These are phyloP conservation scores for Smutsia temminckii DNA, from an alignment of 2,797 vertebrate species.

Conservation along the genomic window DNA sequence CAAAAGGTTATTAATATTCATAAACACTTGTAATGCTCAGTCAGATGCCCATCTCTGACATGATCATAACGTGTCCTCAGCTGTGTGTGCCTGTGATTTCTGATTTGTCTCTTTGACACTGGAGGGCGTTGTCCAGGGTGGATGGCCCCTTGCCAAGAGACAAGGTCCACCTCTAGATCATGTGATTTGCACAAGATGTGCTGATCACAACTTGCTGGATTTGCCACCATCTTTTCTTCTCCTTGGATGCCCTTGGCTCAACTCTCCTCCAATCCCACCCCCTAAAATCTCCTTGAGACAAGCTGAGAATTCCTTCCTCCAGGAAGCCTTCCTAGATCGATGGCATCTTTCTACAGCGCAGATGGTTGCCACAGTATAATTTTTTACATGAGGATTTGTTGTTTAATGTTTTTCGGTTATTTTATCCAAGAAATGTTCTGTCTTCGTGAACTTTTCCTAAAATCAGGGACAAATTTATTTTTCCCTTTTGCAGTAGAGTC, in stretches of 20 bases:
- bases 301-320: neutral
- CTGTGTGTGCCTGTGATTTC: neutral
- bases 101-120: neutral
- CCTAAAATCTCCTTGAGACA: neutral
- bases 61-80: slow-evolving; percentile 58
- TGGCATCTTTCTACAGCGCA: fast-evolving
- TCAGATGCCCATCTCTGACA: slow-evolving; percentile 74
- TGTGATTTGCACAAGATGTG: neutral
- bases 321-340: slow-evolving; percentile 4
- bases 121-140: neutral
- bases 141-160: neutral
- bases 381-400: neutral
- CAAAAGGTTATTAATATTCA: slow-evolving; percentile 85
- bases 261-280: neutral
- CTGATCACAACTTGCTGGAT: neutral
- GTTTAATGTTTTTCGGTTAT: neutral
- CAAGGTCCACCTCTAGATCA: neutral
- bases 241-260: neutral
- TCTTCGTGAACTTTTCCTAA: neutral
- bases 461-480: neutral
- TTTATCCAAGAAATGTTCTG: slow-evolving; percentile 20
- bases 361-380: fast-evolving
- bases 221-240: neutral
- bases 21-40: slow-evolving; percentile 75
- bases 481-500: neutral